Evolutionary conservation across 2,888 invertebrate genomes (phyloP).

Genomic region (Lottia gigantea): DNA sequence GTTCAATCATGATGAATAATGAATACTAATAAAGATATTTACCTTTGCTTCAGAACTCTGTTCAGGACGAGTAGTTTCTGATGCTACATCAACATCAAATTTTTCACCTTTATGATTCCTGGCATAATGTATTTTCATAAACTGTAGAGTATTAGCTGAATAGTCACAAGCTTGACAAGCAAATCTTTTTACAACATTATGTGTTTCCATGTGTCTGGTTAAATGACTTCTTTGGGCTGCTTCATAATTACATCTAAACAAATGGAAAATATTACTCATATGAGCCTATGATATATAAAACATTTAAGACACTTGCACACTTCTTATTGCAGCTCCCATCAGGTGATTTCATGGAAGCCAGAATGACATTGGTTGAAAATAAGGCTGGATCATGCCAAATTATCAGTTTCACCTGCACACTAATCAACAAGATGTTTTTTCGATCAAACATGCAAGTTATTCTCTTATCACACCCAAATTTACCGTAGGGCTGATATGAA

Average conservation of each 20-base stretch:
- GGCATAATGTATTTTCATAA: constrained; percentile 66
- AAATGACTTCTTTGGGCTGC: constrained; percentile 64
- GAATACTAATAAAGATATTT: background rate
- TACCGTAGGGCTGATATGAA: too few species aligned
- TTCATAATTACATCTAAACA: constrained; percentile 63
- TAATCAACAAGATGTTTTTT: too few species aligned
- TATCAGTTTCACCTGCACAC: too few species aligned
- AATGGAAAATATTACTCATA: background rate
- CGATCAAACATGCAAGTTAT: too few species aligned
- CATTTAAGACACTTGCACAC: too few species aligned
- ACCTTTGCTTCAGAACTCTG: background rate
- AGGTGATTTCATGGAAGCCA: too few species aligned
- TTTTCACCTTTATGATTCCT: constrained; percentile 48
- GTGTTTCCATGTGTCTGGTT: constrained; percentile 65
- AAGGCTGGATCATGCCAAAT: too few species aligned
- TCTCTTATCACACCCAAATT: too few species aligned
- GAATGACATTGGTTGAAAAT: too few species aligned
- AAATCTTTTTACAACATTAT: constrained; percentile 61
- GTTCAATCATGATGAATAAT: too few species aligned
- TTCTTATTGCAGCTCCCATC: too few species aligned
- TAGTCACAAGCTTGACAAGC: constrained; percentile 64
- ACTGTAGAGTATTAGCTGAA: constrained; percentile 65
- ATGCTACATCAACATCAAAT: constrained; percentile 18
- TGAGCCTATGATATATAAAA: background rate
- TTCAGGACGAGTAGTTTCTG: constrained; percentile 15